These are phyloP conservation scores for Phaethon lepturus DNA, from an alignment of 2,113 vertebrate species.

Conservation along the genomic window DNA sequence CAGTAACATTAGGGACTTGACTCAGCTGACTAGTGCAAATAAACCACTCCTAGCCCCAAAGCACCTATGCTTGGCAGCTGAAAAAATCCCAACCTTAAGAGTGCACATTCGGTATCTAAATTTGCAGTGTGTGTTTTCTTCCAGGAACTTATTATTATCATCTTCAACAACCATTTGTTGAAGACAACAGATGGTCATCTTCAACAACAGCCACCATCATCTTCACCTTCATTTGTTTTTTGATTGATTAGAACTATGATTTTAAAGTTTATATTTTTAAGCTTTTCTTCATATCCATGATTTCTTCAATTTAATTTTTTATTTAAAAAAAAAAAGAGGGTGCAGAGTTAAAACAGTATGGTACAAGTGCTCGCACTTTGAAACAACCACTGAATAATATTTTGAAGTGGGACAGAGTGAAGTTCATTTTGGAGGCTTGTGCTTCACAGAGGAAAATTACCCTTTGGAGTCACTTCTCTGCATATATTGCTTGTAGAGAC, in stretches of 20 bases:
- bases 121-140: background rate
- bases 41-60: background rate
- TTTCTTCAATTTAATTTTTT: background rate
- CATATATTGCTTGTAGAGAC: background rate
- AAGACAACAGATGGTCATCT: background rate
- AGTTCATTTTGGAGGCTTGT: background rate
- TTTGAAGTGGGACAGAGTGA: background rate
- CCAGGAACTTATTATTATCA: background rate
- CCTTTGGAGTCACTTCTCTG: background rate
- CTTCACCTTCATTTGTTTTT: background rate
- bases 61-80: background rate
- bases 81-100: background rate
- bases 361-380: background rate
- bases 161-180: background rate
- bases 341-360: background rate
- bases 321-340: accelerated
- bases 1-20: background rate
- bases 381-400: background rate
- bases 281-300: background rate
- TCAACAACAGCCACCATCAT: background rate
- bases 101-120: background rate
- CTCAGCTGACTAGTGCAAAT: background rate
- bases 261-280: background rate
- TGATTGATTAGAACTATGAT: background rate
- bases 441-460: background rate